Conservation (phyloP, 1,140 invertebrate species). For the Bombus vancouverensis region DNA sequence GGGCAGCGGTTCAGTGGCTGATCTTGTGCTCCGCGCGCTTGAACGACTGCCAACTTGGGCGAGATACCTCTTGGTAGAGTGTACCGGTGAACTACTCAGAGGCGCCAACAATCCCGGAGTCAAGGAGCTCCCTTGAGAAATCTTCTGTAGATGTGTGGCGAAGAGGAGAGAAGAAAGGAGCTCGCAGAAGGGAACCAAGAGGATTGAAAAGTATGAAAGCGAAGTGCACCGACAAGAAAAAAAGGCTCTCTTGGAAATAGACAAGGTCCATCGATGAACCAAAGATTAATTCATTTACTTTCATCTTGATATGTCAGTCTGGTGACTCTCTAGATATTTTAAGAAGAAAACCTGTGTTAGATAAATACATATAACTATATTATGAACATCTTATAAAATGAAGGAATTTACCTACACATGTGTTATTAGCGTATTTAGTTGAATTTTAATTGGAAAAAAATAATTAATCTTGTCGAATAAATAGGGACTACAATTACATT, state of each 20-base stretch:
- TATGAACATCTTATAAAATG: background rate
- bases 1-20: slow-evolving; percentile 31
- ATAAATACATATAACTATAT: too few relatives aligned
- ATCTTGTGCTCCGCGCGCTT: slow-evolving; percentile 60
- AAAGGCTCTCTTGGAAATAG: slow-evolving; percentile 2
- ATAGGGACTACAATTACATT: too few relatives aligned
- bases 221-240: slow-evolving; percentile 28
- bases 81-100: slow-evolving; percentile 65
- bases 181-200: background rate
- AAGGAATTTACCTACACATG: too few relatives aligned
- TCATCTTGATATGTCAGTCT: background rate
- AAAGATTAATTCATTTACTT: slow-evolving; percentile 38
- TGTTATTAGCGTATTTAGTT: background rate
- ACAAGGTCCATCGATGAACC: slow-evolving; percentile 18
- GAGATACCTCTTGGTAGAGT: slow-evolving; percentile 61
- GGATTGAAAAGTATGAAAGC: slow-evolving; percentile 39
- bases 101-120: slow-evolving; percentile 74
- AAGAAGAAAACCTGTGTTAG: background rate
- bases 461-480: background rate
- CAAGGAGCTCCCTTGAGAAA: slow-evolving; percentile 68
- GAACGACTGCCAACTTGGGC: slow-evolving; percentile 74
- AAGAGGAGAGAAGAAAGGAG: slow-evolving; percentile 32
- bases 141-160: slow-evolving; percentile 58
- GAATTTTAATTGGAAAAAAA: background rate
- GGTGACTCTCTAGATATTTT: background rate